Conservation (phyloP, 2,888 invertebrate species). For the Chrysotoxum bicinctum region DNA sequence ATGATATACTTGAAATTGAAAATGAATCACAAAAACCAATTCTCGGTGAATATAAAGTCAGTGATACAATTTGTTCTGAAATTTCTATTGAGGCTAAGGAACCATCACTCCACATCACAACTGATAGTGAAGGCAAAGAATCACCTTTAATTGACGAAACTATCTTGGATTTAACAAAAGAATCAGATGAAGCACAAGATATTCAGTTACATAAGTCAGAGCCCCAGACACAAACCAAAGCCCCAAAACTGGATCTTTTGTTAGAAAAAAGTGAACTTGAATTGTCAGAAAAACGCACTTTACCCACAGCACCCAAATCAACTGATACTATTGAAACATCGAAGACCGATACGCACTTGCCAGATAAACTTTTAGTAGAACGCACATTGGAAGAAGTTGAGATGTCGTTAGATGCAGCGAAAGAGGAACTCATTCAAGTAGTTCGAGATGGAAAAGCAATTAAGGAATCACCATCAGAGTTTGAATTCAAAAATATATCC, state of each 20-base stretch:
- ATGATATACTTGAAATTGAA: slow-evolving; percentile 79
- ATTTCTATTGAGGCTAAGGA: slow-evolving; percentile 65
- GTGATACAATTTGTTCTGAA: neutral
- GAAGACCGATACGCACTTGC: slow-evolving; percentile 75
- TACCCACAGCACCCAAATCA: neutral
- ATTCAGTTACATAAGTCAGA: neutral
- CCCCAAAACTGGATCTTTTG: slow-evolving; percentile 76
- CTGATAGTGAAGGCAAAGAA: neutral
- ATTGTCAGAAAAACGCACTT: slow-evolving; percentile 76
- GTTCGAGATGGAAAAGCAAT: slow-evolving; percentile 85
- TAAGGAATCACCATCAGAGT: slow-evolving; percentile 89
- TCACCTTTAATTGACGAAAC: neutral
- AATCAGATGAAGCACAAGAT: neutral
- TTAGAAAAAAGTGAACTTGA: slow-evolving; percentile 81
- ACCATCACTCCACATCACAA: slow-evolving; percentile 42
- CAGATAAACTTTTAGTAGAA: slow-evolving; percentile 84
- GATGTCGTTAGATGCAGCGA: slow-evolving; percentile 87
- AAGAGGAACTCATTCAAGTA: slow-evolving; percentile 86
- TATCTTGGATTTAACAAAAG: neutral
- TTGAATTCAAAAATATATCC: slow-evolving; percentile 86
- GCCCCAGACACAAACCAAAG: neutral
- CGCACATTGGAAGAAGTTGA: slow-evolving; percentile 88
- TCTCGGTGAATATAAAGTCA: slow-evolving; percentile 50
- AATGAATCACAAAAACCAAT: slow-evolving; percentile 38
- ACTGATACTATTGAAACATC: neutral